A percentile compares a stretch with the other conserved stretches of the same genome.
Conservation (phyloP, 2,113 vertebrate species). For the Actenoides hombroni region DNA sequence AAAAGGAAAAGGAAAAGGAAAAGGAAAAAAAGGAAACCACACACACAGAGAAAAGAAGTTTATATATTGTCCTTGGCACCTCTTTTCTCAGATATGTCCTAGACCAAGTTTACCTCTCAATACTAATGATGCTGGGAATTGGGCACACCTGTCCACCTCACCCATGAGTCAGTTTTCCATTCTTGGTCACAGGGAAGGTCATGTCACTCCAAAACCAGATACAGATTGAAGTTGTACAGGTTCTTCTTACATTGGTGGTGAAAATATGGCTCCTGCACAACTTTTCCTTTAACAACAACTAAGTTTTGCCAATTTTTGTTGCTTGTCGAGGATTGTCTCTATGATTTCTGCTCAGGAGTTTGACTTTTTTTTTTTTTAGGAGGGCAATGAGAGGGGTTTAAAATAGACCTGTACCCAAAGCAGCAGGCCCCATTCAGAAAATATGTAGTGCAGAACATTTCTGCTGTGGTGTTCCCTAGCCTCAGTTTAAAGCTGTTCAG, state of each 20-base stretch:
- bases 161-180: background rate
- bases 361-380: background rate
- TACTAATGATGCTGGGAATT: accelerated
- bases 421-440: background rate
- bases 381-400: background rate
- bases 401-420: background rate
- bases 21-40: too few relatives aligned
- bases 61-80: background rate
- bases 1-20: too few relatives aligned
- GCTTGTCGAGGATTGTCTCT: background rate
- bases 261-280: background rate
- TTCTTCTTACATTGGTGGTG: background rate
- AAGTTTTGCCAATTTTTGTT: background rate
- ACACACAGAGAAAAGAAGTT: background rate
- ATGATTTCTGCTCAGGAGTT: background rate
- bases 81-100: background rate
- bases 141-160: background rate
- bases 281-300: background rate
- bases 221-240: background rate
- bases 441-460: background rate
- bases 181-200: background rate
- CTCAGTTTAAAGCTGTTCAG: constrained; percentile 43
- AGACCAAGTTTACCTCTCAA: background rate
- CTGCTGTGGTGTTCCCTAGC: background rate
- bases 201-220: background rate